phyloP scores from a whole-genome alignment of 2,113 vertebrate species.

The Dryoscopus gambensis region DNA sequence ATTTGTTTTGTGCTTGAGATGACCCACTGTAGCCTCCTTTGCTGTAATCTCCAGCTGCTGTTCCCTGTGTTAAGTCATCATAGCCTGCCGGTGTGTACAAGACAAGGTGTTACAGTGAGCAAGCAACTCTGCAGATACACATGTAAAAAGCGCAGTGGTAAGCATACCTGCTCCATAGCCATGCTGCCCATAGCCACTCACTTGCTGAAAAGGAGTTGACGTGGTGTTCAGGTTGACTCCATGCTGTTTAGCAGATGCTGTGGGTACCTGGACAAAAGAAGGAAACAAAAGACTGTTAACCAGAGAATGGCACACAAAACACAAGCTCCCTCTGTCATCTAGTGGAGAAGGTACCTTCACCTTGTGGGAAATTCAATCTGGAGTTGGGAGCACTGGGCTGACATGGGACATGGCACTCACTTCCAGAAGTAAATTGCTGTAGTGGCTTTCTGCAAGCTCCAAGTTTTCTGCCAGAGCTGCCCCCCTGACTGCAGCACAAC shows the following conservation, averaged over 20 bases:
- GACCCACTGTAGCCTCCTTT: conserved; percentile 92
- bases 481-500: background rate
- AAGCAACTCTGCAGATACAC: background rate
- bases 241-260: conserved; percentile 88
- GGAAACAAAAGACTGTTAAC: background rate
- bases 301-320: background rate
- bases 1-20: conserved; percentile 90
- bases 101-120: background rate
- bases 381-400: background rate
- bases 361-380: background rate
- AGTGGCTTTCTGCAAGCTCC: background rate
- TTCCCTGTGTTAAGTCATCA: conserved; percentile 91
- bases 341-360: background rate
- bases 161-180: conserved; percentile 83
- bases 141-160: background rate
- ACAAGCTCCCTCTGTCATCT: background rate
- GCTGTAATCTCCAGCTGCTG: conserved; percentile 87
- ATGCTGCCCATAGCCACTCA: conserved; percentile 86
- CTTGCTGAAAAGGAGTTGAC: conserved; percentile 86
- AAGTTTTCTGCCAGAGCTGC: background rate
- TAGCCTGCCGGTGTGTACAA: conserved; percentile 83
- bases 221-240: conserved; percentile 80
- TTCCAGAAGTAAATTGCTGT: background rate
- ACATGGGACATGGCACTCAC: background rate
- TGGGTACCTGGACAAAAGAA: conserved; percentile 53